Conservation (phyloP, 2,888 invertebrate genomes). For the Anaspis maculata region DNA sequence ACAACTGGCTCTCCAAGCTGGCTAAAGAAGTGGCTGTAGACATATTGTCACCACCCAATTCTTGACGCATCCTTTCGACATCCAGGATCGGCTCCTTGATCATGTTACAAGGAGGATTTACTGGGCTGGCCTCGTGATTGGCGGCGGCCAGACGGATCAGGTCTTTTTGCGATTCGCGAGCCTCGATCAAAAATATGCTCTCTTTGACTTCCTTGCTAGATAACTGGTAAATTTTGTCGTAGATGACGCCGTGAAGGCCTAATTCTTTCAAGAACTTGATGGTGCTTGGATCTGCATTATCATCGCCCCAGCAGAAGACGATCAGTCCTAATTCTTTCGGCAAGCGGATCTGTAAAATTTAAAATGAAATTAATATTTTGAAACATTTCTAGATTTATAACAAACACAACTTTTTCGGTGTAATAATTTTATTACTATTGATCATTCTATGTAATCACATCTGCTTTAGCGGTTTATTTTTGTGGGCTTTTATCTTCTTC, state of each 20-base stretch:
- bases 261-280: slow-evolving; percentile 79
- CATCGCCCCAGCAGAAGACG: slow-evolving; percentile 96
- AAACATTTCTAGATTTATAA: no score
- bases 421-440: slow-evolving; percentile 4
- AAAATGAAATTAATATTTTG: no score
- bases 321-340: slow-evolving; percentile 76
- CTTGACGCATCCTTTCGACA: slow-evolving; percentile 35
- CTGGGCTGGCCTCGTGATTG: slow-evolving; percentile 27
- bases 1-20: slow-evolving; percentile 40
- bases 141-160: slow-evolving; percentile 44
- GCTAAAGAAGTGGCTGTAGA: slow-evolving; percentile 52
- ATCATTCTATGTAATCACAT: no score
- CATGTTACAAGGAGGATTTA: slow-evolving; percentile 15
- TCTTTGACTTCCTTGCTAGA: slow-evolving; percentile 66
- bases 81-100: slow-evolving; percentile 36
- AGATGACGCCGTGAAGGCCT: slow-evolving; percentile 93
- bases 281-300: slow-evolving; percentile 80
- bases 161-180: slow-evolving; percentile 64
- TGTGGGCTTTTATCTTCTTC: no score
- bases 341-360: slow-evolving; percentile 55
- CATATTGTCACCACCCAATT: slow-evolving; percentile 28
- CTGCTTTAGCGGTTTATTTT: slow-evolving; percentile 13
- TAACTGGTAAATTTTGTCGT: slow-evolving; percentile 82
- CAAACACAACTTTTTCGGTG: slow-evolving; percentile 3
- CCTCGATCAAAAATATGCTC: slow-evolving; percentile 75